Percentiles rank a stretch among this genome's conserved stretches.
Evolutionary conservation across 2,113 vertebrate genomes (phyloP).

Genomic region (Electrona antarctica): DNA sequence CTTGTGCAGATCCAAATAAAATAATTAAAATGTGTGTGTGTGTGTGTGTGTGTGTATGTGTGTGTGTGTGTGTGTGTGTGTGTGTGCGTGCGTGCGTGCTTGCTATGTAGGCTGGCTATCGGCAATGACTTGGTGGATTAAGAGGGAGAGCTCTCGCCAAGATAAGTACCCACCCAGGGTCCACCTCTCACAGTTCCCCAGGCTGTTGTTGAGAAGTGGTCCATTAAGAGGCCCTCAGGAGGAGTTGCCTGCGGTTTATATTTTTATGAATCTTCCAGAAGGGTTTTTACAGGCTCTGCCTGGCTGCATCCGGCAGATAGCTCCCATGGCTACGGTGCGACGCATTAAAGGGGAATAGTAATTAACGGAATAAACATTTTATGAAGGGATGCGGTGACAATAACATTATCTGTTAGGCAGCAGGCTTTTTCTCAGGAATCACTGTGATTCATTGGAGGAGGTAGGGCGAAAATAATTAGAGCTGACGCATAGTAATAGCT

Average conservation of each 20-base stretch:
- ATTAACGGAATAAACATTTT: constrained; percentile 69
- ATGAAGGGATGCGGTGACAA: constrained; percentile 54
- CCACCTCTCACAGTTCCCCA: constrained; percentile 48
- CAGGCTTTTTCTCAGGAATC: constrained; percentile 41
- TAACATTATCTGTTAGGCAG: constrained; percentile 51
- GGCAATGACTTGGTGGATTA: constrained; percentile 33
- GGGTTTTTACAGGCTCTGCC: constrained; percentile 62
- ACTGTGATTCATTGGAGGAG: constrained; percentile 2
- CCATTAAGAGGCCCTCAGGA: constrained; percentile 64
- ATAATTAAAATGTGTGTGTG: too few relatives aligned
- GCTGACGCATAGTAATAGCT: constrained; percentile 8
- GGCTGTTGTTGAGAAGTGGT: constrained; percentile 56
- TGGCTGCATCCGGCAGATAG: constrained; percentile 59
- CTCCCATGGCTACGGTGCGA: constrained; percentile 36
- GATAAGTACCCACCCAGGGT: constrained; percentile 37
- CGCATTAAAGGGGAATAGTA: constrained; percentile 51
- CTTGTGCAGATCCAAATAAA: too few relatives aligned
- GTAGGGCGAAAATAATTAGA: constrained; percentile 6
- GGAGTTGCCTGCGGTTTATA: constrained; percentile 58
- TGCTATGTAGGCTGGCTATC: constrained; percentile 26
- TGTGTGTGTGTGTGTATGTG: too few relatives aligned
- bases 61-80: too few relatives aligned
- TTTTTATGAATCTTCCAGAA: constrained; percentile 71
- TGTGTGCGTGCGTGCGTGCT: too few relatives aligned
- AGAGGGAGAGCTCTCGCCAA: constrained; percentile 39